These are phyloP conservation scores for Thinocorus orbignyianus DNA, from an alignment of 2,113 vertebrate genomes.

Conservation along the genomic window DNA sequence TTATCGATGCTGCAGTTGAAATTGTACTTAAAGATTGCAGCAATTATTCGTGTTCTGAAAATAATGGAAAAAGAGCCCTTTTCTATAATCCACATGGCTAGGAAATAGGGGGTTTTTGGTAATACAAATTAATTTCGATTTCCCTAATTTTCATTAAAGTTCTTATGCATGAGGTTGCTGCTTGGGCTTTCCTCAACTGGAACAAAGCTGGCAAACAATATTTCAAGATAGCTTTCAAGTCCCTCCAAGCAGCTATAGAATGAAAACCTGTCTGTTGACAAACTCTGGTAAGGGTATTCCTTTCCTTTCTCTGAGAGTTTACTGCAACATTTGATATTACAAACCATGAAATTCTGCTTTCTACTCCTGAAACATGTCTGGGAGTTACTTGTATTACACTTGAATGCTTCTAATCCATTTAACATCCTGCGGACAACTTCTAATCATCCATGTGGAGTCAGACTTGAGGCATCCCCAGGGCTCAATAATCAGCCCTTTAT, in stretches of 20 bases:
- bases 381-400: not conserved
- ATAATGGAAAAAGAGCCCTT: not conserved
- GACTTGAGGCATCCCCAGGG: not conserved
- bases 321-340: not conserved
- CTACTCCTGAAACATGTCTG: not conserved
- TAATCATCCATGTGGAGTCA: slow-evolving; percentile 12
- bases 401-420: not conserved
- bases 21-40: not conserved
- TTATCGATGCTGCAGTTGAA: not conserved
- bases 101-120: not conserved
- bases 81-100: not conserved
- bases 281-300: not conserved
- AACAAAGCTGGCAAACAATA: not conserved
- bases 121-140: not conserved
- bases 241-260: not conserved
- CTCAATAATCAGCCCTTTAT: not conserved
- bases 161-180: not conserved
- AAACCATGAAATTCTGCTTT: not conserved
- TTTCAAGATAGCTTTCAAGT: not conserved
- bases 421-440: not conserved
- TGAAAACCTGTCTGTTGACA: not conserved
- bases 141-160: not conserved
- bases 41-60: not conserved
- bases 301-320: not conserved
- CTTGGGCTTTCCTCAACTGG: not conserved